A percentile compares a stretch with the other conserved stretches of the same genome.
phyloP scores from a whole-genome alignment of 2,797 vertebrate genomes.

The Fistularia commersonii region DNA sequence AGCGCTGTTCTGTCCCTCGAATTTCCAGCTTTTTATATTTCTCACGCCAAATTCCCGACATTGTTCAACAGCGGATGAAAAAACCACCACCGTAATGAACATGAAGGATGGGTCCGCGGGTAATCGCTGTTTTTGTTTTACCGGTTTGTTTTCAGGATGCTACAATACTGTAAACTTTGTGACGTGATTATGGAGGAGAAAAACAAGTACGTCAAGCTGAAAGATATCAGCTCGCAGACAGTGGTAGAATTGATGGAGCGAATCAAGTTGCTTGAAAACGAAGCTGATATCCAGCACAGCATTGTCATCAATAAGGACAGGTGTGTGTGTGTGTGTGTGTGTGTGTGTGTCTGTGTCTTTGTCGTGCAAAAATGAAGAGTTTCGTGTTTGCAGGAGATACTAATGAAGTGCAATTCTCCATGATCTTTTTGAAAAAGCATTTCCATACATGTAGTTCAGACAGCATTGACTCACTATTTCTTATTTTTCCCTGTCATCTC shows the following conservation, averaged over 20 bases:
- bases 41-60: too few relatives aligned
- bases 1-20: too few relatives aligned
- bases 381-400: not conserved
- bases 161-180: slow-evolving; percentile 73
- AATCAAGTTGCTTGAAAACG: slow-evolving; percentile 78
- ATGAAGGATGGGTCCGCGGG: not conserved
- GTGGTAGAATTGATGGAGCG: slow-evolving; percentile 75
- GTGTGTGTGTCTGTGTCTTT: slow-evolving; percentile 51
- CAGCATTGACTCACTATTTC: not conserved
- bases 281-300: slow-evolving; percentile 79
- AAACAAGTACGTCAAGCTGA: slow-evolving; percentile 81
- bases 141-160: slow-evolving; percentile 68
- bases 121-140: slow-evolving; percentile 1
- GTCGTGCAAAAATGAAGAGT: not conserved
- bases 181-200: slow-evolving; percentile 78
- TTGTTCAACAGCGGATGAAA: too few relatives aligned
- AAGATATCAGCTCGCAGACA: slow-evolving; percentile 76
- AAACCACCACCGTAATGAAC: too few relatives aligned
- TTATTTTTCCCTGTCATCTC: not conserved
- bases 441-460: not conserved
- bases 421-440: too few relatives aligned
- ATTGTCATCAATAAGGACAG: slow-evolving; percentile 76
- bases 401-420: too few relatives aligned
- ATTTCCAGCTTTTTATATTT: too few relatives aligned
- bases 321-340: slow-evolving; percentile 50